Base-by-base conservation (phyloP, 1,140 invertebrate species). In the Leptinotarsa lineolata region DNA sequence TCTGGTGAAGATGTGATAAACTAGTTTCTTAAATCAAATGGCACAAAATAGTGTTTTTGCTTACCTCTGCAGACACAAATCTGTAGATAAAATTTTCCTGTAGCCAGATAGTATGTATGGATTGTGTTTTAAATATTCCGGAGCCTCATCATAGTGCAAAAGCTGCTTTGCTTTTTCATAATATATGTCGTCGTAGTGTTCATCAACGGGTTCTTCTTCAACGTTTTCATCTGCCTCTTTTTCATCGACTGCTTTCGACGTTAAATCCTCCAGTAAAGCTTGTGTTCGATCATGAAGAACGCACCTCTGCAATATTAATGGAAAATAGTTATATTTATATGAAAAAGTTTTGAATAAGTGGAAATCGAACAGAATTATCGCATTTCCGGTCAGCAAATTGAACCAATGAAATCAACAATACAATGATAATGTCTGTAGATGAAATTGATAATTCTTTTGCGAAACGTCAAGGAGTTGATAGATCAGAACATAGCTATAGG, bases 11-110 rank as follows among this genome's bases (percentile, higher is more conserved):
- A 39, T 39, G 30, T 39, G 30, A 39, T 22, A 39, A 39, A 39
- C 0, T 30, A 30, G 30, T 30, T 8, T 8, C 0, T 39, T 39
- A 11, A 39, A 39, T 39, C 8, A 2, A 39, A 39, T 39, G 8
- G 2, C n/a, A n/a, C n/a, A n/a, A n/a, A n/a, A n/a, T n/a, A 11
- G 8, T 39, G 30, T 11, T 39, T 39, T 39, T 39, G 8, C 44
- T 65, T 86, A 95, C 94, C 94, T 97, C 89, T 95, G 93, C 82
- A 96, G 85, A 83, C 95, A 97, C 77, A 94, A 86, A 84, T 90
- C 91, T 39, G 93, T 93, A 8, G 92, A 91, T 1, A 97, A 86
- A 77, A 92, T 90, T 77, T 92, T 92, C 80, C 95, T 88, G 78
- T 92, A 92, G 54, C 92, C 92, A 46, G 86, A 83, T 13, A 88